phyloP scores from a whole-genome alignment of 92 coral and sea anemone species.

The Palythoa heliodiscus region DNA sequence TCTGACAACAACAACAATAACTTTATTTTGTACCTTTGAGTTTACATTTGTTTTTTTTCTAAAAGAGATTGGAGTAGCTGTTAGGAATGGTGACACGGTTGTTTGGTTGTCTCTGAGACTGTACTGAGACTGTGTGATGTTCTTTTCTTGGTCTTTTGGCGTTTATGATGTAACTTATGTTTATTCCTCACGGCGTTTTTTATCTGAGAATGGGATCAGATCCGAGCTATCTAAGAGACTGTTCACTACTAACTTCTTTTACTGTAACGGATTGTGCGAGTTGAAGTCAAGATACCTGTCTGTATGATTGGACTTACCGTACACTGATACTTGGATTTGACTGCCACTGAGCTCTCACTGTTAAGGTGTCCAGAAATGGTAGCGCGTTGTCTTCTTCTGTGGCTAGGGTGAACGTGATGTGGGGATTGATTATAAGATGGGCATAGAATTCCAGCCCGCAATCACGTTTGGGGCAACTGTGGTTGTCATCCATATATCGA shows the following conservation, averaged over 20 bases:
- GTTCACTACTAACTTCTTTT: neutral
- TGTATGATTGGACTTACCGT: neutral
- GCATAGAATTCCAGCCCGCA: neutral
- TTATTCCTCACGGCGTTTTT: neutral
- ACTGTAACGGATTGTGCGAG: neutral
- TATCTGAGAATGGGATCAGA: neutral
- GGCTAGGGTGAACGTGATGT: neutral
- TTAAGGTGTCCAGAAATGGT: neutral
- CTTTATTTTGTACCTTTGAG: too few relatives aligned
- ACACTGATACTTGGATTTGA: neutral
- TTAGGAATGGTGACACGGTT: too few relatives aligned
- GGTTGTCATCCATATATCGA: neutral
- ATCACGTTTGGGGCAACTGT: neutral
- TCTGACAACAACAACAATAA: too few relatives aligned
- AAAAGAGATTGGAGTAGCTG: too few relatives aligned
- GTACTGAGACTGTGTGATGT: too few relatives aligned
- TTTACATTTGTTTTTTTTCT: too few relatives aligned
- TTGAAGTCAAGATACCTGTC: slow-evolving; percentile 6
- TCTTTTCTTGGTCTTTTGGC: too few relatives aligned
- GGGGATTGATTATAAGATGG: neutral
- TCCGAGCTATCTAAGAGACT: neutral
- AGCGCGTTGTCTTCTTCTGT: neutral
- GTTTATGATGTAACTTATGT: neutral
- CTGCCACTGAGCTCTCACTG: neutral
- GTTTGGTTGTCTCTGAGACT: too few relatives aligned